These are phyloP conservation scores for Leptinotarsa texana DNA, from an alignment of 1,140 invertebrate species.

Conservation along the genomic window DNA sequence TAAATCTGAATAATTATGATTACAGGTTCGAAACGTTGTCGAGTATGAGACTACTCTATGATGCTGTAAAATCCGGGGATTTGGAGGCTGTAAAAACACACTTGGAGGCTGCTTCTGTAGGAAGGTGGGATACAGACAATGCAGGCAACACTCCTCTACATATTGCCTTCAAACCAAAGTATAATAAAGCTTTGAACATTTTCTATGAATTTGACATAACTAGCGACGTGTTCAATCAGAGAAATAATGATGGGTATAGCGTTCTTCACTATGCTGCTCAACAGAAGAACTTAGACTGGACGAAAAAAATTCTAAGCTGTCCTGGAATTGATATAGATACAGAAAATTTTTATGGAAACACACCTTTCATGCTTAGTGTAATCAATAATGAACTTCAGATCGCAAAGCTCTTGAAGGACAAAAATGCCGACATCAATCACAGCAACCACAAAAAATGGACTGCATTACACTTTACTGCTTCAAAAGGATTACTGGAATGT, in stretches of 20 bases:
- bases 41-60: conserved; percentile 10
- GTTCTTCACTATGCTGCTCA: background rate
- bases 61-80: background rate
- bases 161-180: background rate
- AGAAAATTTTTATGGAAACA: background rate
- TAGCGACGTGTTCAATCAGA: background rate
- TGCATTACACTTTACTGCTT: conserved; percentile 6
- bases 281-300: background rate
- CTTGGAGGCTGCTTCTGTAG: background rate
- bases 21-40: background rate
- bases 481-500: background rate
- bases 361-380: background rate
- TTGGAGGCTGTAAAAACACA: background rate
- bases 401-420: background rate
- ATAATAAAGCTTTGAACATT: conserved; percentile 2
- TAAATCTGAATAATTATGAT: background rate
- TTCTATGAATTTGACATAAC: background rate
- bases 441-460: conserved; percentile 1
- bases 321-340: conserved; percentile 4
- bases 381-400: conserved; percentile 1
- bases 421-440: conserved; percentile 7
- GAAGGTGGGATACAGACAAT: conserved; percentile 2
- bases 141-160: conserved; percentile 14
- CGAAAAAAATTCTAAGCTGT: background rate
- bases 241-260: background rate